Base-by-base conservation (phyloP, 2,797 vertebrate genomes). In the Alauda arvensis region DNA sequence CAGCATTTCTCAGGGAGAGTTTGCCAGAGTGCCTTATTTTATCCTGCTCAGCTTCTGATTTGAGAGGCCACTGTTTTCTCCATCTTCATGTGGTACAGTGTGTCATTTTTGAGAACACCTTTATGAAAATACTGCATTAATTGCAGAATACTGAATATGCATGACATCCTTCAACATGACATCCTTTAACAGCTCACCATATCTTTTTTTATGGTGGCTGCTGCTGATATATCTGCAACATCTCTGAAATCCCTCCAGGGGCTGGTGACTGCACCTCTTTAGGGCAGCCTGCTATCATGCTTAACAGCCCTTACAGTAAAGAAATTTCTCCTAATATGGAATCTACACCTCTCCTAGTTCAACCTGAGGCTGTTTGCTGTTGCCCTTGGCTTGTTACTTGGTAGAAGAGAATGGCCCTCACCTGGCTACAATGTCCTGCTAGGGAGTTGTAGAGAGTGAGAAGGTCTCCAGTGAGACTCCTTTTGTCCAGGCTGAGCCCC, bases 101-200 rank as follows among this genome's bases (percentile, higher is more conserved):
- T 4, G 2, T 66, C 13, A 20, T 51, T 78, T 55, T 33, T 52
- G 55, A 85, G 66, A 81, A 10, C 5, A 7, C 5, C 34, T 19
- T 37, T 29, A 14, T 3, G 3, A 11, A 31, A 46, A 70, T 45
- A 2, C 11, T 26, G 8, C 24, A 37, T 1, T n/a, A 63, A 57
- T 43, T 43, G 20, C 26, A 57, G 28, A 25, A 10, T 49, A 25
- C 23, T 0, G 0, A 39, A 46, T 45, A 43, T 3, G 1, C 4
- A 4, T 5, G 2, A 12, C 15, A 28, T 48, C 52, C n/a, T 66
- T 53, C 9, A 17, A 2, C 37, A 11, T 37, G 37, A 37, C 37
- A 37, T 37, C 37, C 10, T 37, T 37, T 37, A 37, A 37, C 2
- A 2, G 23, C 9, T 42, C 34, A 8, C n/a, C n/a, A 1, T 17